These are phyloP conservation scores for Elgonia sp. DNA, from an alignment of 2,888 invertebrate species.

Conservation along the genomic window DNA sequence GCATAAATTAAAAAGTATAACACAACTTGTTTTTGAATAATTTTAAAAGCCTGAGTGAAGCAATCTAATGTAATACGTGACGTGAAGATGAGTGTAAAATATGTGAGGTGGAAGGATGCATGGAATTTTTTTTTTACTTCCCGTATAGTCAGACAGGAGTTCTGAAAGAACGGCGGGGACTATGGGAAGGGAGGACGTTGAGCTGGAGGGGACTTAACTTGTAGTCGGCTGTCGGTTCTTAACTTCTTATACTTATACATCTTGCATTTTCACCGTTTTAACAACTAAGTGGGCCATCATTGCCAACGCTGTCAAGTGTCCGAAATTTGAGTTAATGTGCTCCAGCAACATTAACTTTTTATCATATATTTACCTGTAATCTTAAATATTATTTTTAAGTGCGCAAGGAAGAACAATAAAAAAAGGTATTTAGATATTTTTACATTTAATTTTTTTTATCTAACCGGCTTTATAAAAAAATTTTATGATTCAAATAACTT, in stretches of 20 bases:
- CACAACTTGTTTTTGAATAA: too few relatives aligned
- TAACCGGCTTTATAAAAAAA: too few relatives aligned
- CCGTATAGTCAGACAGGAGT: slow-evolving; percentile 3
- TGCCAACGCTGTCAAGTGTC: slow-evolving; percentile 4
- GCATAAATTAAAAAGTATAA: too few relatives aligned
- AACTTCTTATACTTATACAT: too few relatives aligned
- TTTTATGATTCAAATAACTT: too few relatives aligned
- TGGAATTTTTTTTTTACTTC: too few relatives aligned
- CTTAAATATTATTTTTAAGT: too few relatives aligned
- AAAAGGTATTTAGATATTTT: too few relatives aligned
- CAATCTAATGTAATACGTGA: slow-evolving; percentile 19
- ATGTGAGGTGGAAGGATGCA: slow-evolving; percentile 13
- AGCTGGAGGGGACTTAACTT: slow-evolving; percentile 24
- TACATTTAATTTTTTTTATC: too few relatives aligned
- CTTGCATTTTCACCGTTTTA: slow-evolving; percentile 39
- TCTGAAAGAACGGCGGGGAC: slow-evolving; percentile 31
- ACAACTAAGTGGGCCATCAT: slow-evolving; percentile 28
- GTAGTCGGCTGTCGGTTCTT: too few relatives aligned
- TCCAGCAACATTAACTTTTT: background rate
- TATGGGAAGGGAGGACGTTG: slow-evolving; percentile 39
- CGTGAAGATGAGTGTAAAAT: slow-evolving; percentile 18
- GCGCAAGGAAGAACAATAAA: too few relatives aligned
- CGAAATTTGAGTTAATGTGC: background rate
- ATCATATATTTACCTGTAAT: background rate
- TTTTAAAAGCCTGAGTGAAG: background rate